Evolutionary conservation across 2,113 vertebrate genomes (phyloP).

Genomic region (Chloropsis cyanopogon): DNA sequence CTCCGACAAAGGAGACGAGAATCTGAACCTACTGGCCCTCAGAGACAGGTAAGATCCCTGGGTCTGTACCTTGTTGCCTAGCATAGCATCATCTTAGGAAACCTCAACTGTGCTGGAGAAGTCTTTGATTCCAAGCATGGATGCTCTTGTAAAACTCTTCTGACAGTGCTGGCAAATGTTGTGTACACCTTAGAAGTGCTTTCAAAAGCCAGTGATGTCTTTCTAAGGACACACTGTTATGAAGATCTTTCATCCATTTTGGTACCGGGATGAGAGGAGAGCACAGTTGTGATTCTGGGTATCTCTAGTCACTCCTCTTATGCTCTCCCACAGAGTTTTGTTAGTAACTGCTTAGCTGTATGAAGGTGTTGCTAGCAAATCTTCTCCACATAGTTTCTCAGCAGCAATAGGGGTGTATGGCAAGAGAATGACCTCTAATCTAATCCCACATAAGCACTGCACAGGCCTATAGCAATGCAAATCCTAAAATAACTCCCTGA

Average conservation of each 20-base stretch:
- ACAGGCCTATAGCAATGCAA: background rate
- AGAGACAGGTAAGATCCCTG: conserved; percentile 90
- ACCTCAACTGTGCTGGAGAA: background rate
- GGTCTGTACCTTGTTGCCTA: background rate
- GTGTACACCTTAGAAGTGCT: background rate
- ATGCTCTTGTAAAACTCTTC: background rate
- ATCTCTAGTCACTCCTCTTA: background rate
- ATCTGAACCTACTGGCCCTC: conserved; percentile 89
- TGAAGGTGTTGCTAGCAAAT: background rate
- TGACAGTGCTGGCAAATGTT: background rate
- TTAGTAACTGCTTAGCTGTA: background rate
- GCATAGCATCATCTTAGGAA: background rate
- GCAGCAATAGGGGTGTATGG: background rate
- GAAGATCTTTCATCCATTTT: background rate
- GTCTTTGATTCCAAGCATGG: background rate
- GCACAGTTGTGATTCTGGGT: background rate
- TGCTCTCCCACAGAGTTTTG: background rate
- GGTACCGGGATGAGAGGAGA: background rate
- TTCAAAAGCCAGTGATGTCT: background rate
- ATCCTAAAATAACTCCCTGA: background rate
- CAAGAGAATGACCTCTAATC: background rate
- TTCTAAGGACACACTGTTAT: background rate
- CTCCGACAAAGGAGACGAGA: conserved; percentile 87
- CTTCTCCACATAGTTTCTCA: background rate
- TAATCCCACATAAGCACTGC: background rate